Evolutionary conservation across 1,140 invertebrate genomes (phyloP).

Genomic region (Drosophila pachea): DNA sequence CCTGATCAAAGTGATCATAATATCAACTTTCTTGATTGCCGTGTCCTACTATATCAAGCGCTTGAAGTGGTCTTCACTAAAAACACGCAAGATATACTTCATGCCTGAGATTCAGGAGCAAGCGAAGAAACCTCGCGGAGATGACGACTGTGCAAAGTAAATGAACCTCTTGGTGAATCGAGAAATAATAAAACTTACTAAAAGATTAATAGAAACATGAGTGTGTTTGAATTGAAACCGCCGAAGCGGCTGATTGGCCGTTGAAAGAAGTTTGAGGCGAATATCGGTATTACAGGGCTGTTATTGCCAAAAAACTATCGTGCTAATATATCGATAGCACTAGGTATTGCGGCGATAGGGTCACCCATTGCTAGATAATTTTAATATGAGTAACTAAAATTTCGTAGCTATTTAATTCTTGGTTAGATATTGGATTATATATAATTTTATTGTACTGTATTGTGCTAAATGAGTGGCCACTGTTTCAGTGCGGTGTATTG

Average conservation of each 20-base stretch:
- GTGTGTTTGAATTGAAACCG: background rate
- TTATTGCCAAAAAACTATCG: constrained; percentile 1
- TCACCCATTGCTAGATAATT: no score
- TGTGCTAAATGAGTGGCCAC: background rate
- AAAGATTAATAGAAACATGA: background rate
- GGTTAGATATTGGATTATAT: no score
- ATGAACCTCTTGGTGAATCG: background rate
- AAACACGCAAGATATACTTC: constrained; percentile 90
- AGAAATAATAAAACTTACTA: background rate
- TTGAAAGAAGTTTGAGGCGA: background rate
- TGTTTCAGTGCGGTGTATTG: background rate
- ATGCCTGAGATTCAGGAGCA: constrained; percentile 80
- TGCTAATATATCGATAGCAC: background rate
- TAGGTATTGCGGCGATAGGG: background rate
- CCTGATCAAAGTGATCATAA: constrained; percentile 88
- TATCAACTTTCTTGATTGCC: constrained; percentile 80
- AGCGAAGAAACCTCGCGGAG: constrained; percentile 1
- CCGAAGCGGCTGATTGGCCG: background rate
- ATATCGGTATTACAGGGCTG: background rate
- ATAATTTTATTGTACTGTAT: no score
- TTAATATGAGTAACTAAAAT: no score
- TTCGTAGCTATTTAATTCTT: no score
- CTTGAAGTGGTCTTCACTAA: constrained; percentile 91
- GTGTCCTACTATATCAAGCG: constrained; percentile 89
- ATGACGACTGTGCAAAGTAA: constrained; percentile 6